Conservation (phyloP, 2,888 invertebrate genomes). For the Leptura quadrifasciata region DNA sequence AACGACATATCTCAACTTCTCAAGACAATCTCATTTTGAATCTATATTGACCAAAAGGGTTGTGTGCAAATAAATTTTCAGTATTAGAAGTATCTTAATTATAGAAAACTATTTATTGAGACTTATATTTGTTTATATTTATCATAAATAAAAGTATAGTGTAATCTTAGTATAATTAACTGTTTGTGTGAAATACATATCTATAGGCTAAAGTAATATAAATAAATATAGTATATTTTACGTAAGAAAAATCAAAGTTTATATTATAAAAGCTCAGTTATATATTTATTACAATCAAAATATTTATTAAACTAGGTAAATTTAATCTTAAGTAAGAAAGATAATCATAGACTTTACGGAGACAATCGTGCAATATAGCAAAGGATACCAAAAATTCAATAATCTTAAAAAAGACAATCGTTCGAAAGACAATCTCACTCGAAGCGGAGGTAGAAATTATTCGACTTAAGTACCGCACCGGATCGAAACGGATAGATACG, state of each 20-base stretch:
- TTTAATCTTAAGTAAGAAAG: constrained; percentile 17
- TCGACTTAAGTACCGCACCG: constrained; percentile 6
- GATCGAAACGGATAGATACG: constrained; percentile 5
- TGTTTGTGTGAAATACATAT: constrained; percentile 66
- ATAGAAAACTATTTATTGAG: constrained; percentile 42
- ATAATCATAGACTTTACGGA: constrained; percentile 56
- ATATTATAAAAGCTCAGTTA: constrained; percentile 61
- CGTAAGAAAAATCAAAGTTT: constrained; percentile 57
- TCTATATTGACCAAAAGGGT: constrained; percentile 52
- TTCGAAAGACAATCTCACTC: constrained; percentile 28
- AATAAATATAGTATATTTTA: constrained; percentile 62
- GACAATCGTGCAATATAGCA: constrained; percentile 71
- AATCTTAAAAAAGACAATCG: constrained; percentile 55
- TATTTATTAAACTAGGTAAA: constrained; percentile 39
- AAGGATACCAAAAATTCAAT: constrained; percentile 65
- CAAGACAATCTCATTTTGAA: constrained; percentile 55
- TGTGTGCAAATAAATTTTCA: constrained; percentile 57
- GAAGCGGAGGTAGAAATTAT: not conserved
- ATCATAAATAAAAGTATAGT: constrained; percentile 44
- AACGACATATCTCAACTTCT: constrained; percentile 60
- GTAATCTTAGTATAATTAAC: constrained; percentile 55
- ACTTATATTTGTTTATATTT: constrained; percentile 44
- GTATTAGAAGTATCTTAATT: constrained; percentile 51
- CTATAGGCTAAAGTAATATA: constrained; percentile 59
- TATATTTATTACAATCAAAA: constrained; percentile 56